Evolutionary conservation across 2,888 invertebrate species (phyloP).

Genomic region (Drosophila prostipennis): DNA sequence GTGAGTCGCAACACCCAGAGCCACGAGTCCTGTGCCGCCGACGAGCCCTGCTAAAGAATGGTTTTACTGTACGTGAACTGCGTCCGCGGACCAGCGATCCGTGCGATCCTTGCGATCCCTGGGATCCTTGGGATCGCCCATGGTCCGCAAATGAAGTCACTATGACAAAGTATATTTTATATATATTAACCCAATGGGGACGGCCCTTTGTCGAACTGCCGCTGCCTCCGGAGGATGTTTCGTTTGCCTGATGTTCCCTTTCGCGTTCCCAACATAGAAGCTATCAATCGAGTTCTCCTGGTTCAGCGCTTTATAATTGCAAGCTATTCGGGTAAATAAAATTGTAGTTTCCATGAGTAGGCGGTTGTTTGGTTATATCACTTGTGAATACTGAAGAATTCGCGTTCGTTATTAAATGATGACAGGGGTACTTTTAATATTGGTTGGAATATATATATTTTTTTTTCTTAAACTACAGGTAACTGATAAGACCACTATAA

Average conservation of each 20-base stretch:
- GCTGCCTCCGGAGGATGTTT: conserved; percentile 8
- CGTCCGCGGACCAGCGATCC: conserved; percentile 3
- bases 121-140: not conserved
- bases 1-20: conserved; percentile 1
- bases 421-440: no score
- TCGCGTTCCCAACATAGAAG: conserved; percentile 1
- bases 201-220: conserved; percentile 1
- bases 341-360: not conserved
- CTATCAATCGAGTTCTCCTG: not conserved
- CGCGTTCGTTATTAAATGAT: not conserved
- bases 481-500: no score
- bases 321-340: conserved; percentile 7
- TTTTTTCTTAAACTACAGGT: no score
- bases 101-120: not conserved
- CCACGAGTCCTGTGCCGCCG: conserved; percentile 27
- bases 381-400: not conserved
- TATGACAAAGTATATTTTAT: conserved; percentile 2
- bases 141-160: not conserved
- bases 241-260: conserved; percentile 18
- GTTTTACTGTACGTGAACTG: conserved; percentile 24
- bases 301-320: conserved; percentile 5
- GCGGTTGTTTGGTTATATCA: no score
- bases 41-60: conserved; percentile 7
- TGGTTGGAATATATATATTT: no score
- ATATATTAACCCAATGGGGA: conserved; percentile 1